A percentile compares a stretch with the other conserved stretches of the same genome.
phyloP scores from a whole-genome alignment of 2,888 invertebrate species.

The Xanthorhoe designata region DNA sequence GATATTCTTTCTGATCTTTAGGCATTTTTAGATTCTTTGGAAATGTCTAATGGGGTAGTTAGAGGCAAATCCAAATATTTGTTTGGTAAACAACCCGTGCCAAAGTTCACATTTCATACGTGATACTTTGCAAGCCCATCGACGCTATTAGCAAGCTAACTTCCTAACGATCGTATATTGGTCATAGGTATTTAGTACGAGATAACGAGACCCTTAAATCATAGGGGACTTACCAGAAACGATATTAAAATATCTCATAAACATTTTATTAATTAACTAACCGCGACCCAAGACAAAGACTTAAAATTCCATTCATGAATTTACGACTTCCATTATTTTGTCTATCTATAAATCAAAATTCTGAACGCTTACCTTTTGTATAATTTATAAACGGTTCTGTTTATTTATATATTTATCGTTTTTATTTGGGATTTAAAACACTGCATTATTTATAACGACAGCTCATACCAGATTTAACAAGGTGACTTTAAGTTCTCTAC shows the following conservation, averaged over 20 bases:
- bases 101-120: background rate
- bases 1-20: too few species aligned
- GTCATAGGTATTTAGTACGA: conserved; percentile 14
- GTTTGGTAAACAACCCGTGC: too few species aligned
- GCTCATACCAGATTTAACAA: background rate
- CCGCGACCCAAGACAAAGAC: conserved; percentile 30
- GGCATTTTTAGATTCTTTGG: too few species aligned
- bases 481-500: background rate
- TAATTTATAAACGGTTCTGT: conserved; percentile 13
- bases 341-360: conserved; percentile 24
- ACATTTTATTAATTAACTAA: conserved; percentile 35
- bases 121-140: background rate
- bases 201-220: conserved; percentile 19
- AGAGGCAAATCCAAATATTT: too few species aligned
- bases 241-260: conserved; percentile 34
- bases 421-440: background rate
- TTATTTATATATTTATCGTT: background rate
- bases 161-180: background rate
- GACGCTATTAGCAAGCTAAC: too few species aligned
- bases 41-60: too few species aligned
- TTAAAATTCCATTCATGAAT: conserved; percentile 38
- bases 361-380: conserved; percentile 15
- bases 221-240: conserved; percentile 22
- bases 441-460: conserved; percentile 7
- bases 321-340: conserved; percentile 40